Evolutionary conservation across 2,888 invertebrate genomes (phyloP).

Genomic region (Cenopis cana): DNA sequence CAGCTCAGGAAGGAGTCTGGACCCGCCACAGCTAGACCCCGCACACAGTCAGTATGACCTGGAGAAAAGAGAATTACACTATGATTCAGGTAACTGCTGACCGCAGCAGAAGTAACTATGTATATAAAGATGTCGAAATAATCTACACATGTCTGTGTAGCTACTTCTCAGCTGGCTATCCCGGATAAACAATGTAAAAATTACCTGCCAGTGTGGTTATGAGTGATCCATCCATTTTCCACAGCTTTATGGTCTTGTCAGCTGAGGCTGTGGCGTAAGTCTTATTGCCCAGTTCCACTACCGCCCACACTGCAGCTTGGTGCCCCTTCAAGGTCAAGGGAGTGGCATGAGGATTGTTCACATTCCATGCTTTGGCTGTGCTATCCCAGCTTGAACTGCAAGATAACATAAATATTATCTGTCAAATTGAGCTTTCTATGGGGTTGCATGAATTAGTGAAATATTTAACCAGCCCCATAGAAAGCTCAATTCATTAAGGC

Average conservation of each 20-base stretch:
- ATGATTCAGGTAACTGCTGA: too few species aligned
- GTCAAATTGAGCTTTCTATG: too few species aligned
- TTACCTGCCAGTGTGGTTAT: constrained; percentile 87
- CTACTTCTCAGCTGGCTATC: neutral
- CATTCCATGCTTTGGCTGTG: constrained; percentile 93
- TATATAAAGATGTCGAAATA: too few species aligned
- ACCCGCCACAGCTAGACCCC: constrained; percentile 90
- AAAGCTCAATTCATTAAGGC: neutral
- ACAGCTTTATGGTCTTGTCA: constrained; percentile 95
- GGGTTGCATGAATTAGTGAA: too few species aligned
- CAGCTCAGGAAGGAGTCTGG: constrained; percentile 93
- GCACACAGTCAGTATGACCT: constrained; percentile 97
- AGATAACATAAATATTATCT: constrained; percentile 16
- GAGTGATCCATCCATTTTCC: constrained; percentile 89
- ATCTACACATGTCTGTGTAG: too few species aligned
- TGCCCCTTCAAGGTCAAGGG: constrained; percentile 88
- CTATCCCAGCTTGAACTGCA: constrained; percentile 97
- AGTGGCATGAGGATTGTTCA: constrained; percentile 81
- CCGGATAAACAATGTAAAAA: neutral
- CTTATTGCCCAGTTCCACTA: constrained; percentile 82
- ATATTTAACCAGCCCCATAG: too few species aligned
- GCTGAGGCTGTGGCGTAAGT: constrained; percentile 94
- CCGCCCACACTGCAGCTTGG: constrained; percentile 94
- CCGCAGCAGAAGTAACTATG: too few species aligned
- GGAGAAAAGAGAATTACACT: constrained; percentile 32